These are phyloP conservation scores for Gerris buenoi DNA, from an alignment of 1,140 invertebrate genomes.

Conservation along the genomic window DNA sequence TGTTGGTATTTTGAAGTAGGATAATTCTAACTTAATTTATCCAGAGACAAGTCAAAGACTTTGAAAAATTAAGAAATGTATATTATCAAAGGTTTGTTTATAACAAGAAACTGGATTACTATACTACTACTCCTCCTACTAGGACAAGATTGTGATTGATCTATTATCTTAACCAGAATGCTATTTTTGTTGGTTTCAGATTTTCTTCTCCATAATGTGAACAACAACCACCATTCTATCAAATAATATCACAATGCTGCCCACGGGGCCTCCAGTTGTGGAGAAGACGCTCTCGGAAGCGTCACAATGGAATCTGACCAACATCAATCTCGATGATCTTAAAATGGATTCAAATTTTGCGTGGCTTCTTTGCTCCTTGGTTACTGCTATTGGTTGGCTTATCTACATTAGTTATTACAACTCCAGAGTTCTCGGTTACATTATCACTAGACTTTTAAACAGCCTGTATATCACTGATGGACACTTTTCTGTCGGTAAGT, in stretches of 20 bases:
- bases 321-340: constrained; percentile 47
- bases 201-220: too few relatives aligned
- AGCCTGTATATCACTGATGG: constrained; percentile 69
- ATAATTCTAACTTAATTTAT: too few relatives aligned
- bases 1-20: too few relatives aligned
- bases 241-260: too few relatives aligned
- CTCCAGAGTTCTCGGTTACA: constrained; percentile 74
- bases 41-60: too few relatives aligned
- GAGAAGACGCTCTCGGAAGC: constrained; percentile 15
- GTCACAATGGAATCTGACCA: constrained; percentile 16
- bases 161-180: too few relatives aligned
- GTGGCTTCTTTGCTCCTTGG: constrained; percentile 62
- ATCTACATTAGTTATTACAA: constrained; percentile 93
- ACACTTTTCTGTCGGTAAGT: constrained; percentile 79
- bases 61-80: too few relatives aligned
- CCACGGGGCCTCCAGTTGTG: constrained; percentile 1
- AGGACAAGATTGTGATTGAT: too few relatives aligned
- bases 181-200: neutral
- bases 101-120: too few relatives aligned
- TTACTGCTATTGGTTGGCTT: constrained; percentile 70
- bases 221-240: too few relatives aligned
- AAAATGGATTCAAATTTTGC: constrained; percentile 71
- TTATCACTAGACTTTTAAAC: constrained; percentile 79
- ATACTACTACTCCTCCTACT: too few relatives aligned
- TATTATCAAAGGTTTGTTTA: too few relatives aligned